A percentile compares a stretch with the other conserved stretches of the same genome.
Evolutionary conservation across 1,140 invertebrate species (phyloP).

Genomic region (Colletes gigas): DNA sequence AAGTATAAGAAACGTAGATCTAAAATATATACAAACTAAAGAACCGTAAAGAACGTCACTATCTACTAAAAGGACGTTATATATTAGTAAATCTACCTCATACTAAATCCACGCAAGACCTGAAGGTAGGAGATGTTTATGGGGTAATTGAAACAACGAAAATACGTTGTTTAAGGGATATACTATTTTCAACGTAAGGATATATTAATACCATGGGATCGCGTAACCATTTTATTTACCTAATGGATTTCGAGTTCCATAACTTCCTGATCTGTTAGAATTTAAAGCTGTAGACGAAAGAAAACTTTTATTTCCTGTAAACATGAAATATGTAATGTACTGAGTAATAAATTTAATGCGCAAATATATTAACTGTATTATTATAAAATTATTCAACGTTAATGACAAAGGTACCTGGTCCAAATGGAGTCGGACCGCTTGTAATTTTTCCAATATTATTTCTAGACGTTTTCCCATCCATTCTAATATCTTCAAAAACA

Average conservation of each 20-base stretch:
- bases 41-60: conserved; percentile 26
- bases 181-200: conserved; percentile 44
- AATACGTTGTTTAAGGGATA: conserved; percentile 44
- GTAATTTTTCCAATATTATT: conserved; percentile 75
- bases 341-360: neutral
- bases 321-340: conserved; percentile 27
- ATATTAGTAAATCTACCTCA: conserved; percentile 74
- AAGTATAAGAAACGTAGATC: conserved; percentile 39
- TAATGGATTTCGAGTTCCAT: conserved; percentile 75
- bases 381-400: neutral
- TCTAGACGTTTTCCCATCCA: conserved; percentile 69
- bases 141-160: conserved; percentile 63
- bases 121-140: conserved; percentile 74
- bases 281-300: conserved; percentile 74
- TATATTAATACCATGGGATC: conserved; percentile 35
- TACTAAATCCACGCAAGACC: conserved; percentile 78
- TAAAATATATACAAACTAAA: conserved; percentile 44
- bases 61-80: conserved; percentile 57
- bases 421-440: conserved; percentile 84
- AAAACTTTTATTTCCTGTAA: conserved; percentile 76
- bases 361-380: neutral
- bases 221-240: conserved; percentile 68
- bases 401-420: conserved; percentile 72
- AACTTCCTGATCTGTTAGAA: conserved; percentile 70
- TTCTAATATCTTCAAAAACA: conserved; percentile 85